Conservation (phyloP, 2,797 vertebrate species). For the Sebastes hubbsi region DNA sequence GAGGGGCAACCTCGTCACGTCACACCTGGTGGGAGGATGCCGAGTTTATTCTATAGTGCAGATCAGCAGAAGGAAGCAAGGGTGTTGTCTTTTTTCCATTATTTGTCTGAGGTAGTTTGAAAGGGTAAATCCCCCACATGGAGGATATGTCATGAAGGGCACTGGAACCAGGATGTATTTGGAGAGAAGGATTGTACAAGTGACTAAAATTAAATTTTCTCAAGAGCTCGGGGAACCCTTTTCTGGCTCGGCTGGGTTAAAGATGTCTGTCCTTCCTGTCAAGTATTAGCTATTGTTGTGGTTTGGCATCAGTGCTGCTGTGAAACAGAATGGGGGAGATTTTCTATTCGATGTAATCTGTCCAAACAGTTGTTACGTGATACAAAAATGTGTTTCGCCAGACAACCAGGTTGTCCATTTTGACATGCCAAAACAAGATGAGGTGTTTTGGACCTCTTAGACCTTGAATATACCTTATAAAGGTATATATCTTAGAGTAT, state of each 20-base stretch:
- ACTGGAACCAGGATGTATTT: background rate
- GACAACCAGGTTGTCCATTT: background rate
- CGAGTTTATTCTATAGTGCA: background rate
- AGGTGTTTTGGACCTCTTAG: background rate
- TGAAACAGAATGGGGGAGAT: background rate
- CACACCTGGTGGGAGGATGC: conserved; percentile 4
- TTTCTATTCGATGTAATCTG: background rate
- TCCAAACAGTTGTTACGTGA: background rate
- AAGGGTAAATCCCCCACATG: background rate
- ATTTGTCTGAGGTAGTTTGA: background rate
- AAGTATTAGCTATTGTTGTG: background rate
- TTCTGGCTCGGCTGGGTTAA: background rate
- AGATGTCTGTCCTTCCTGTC: background rate
- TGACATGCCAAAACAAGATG: background rate
- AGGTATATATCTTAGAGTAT: background rate
- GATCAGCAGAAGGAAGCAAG: conserved; percentile 12
- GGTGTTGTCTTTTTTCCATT: background rate
- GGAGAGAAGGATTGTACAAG: background rate
- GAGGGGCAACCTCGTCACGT: background rate
- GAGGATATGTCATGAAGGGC: background rate
- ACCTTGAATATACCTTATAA: background rate
- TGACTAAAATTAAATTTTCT: too few species aligned
- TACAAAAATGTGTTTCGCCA: background rate
- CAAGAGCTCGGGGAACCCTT: background rate
- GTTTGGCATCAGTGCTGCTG: background rate